A percentile compares a stretch with the other conserved stretches of the same genome.
phyloP scores from a whole-genome alignment of 2,797 vertebrate genomes.

The Psittacula derbiana region DNA sequence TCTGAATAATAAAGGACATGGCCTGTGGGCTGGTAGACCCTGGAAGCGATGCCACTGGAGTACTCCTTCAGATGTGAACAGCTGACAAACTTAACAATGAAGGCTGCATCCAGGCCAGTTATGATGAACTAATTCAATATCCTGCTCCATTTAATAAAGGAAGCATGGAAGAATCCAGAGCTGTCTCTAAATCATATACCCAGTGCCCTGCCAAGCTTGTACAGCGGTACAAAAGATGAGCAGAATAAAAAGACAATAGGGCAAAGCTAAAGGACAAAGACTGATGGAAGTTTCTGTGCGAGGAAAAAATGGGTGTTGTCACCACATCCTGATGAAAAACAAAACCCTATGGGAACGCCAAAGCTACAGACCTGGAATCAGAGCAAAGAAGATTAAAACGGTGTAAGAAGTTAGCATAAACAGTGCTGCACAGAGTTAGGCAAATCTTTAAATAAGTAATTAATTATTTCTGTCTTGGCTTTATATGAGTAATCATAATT shows the following conservation, averaged over 20 bases:
- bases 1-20: neutral
- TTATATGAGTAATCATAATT: constrained; percentile 12
- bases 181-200: neutral
- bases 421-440: neutral
- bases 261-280: neutral
- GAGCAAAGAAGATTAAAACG: neutral
- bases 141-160: constrained; percentile 10
- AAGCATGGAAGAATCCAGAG: neutral
- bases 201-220: neutral
- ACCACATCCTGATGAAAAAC: neutral
- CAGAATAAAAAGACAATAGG: neutral
- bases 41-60: neutral
- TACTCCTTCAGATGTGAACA: neutral
- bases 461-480: neutral
- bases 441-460: constrained; percentile 28
- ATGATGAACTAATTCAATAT: constrained; percentile 12
- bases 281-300: neutral
- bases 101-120: neutral
- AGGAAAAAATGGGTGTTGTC: neutral
- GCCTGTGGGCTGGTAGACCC: neutral
- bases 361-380: neutral
- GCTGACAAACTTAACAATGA: neutral
- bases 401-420: neutral
- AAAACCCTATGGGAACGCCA: neutral
- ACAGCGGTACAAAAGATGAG: neutral